Percentiles rank a stretch among this genome's conserved stretches.
These are phyloP conservation scores for Syngnathus rostellatus DNA, from an alignment of 2,797 vertebrate species.

Conservation along the genomic window DNA sequence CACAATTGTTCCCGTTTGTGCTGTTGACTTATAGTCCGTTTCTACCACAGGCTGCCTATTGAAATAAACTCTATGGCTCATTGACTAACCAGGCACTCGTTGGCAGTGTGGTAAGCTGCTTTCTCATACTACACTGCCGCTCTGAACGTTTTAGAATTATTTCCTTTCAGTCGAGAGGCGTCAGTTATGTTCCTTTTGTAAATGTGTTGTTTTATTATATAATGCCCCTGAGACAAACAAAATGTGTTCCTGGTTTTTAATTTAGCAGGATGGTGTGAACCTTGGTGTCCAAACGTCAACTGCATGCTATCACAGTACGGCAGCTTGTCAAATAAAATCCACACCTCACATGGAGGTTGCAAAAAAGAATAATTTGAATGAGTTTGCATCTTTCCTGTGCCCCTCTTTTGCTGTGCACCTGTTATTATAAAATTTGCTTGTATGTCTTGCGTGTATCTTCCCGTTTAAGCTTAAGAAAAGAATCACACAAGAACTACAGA, in stretches of 20 bases:
- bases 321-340: slow-evolving; percentile 45
- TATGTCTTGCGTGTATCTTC: not conserved
- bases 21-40: slow-evolving; percentile 53
- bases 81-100: slow-evolving; percentile 41
- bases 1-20: slow-evolving; percentile 45
- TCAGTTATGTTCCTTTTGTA: not conserved
- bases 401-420: not conserved
- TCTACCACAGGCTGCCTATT: slow-evolving; percentile 44
- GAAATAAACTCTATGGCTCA: slow-evolving; percentile 57
- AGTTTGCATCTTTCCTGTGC: not conserved
- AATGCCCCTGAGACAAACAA: slow-evolving; percentile 22
- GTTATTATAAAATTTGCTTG: not conserved
- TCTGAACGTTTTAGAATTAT: not conserved
- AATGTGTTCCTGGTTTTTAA: slow-evolving; percentile 23
- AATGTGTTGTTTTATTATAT: slow-evolving; percentile 7
- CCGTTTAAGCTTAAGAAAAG: not conserved
- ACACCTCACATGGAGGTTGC: slow-evolving; percentile 16
- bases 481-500: not conserved
- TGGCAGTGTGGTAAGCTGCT: not conserved
- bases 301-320: slow-evolving; percentile 23
- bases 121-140: slow-evolving; percentile 16
- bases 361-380: not conserved
- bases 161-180: not conserved
- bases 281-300: slow-evolving; percentile 22
- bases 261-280: slow-evolving; percentile 18